Evolutionary conservation across 2,888 invertebrate species (phyloP).

Genomic region (Physocephala rufipes): DNA sequence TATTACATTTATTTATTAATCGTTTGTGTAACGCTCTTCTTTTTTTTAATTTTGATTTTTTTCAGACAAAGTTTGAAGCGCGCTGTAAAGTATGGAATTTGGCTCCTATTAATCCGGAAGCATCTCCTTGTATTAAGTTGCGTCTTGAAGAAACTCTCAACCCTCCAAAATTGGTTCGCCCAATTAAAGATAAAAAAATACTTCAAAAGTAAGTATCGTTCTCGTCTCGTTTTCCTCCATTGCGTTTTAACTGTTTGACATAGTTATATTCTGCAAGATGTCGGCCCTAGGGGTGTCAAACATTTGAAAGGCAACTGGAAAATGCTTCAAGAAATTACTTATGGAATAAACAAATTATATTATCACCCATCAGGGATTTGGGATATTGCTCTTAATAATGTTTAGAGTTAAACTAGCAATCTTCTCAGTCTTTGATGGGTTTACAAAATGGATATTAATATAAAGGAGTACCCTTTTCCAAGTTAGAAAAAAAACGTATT

Average conservation of each 20-base stretch:
- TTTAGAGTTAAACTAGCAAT: too few species aligned
- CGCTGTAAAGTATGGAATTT: conserved; percentile 84
- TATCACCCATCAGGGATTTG: too few species aligned
- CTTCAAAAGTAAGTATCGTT: conserved; percentile 58
- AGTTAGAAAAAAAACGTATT: conserved; percentile 3
- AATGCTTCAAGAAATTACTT: too few species aligned
- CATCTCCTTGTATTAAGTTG: conserved; percentile 70
- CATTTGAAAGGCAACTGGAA: too few species aligned
- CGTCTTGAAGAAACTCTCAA: conserved; percentile 72
- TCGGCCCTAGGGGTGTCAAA: too few species aligned
- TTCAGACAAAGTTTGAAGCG: conserved; percentile 82
- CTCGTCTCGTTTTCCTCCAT: background rate
- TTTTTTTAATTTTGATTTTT: conserved; percentile 39
- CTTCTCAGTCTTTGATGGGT: too few species aligned
- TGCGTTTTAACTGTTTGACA: too few species aligned
- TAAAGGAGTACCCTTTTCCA: too few species aligned
- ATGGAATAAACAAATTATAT: background rate
- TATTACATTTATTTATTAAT: background rate
- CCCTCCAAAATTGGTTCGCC: conserved; percentile 57
- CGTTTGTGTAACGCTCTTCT: background rate
- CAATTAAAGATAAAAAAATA: conserved; percentile 59
- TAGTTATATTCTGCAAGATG: too few species aligned
- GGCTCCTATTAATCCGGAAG: conserved; percentile 68
- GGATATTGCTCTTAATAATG: too few species aligned
- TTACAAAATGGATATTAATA: too few species aligned